Evolutionary conservation across 2,797 vertebrate genomes (phyloP).

Genomic region (Sphaeramia orbicularis): DNA sequence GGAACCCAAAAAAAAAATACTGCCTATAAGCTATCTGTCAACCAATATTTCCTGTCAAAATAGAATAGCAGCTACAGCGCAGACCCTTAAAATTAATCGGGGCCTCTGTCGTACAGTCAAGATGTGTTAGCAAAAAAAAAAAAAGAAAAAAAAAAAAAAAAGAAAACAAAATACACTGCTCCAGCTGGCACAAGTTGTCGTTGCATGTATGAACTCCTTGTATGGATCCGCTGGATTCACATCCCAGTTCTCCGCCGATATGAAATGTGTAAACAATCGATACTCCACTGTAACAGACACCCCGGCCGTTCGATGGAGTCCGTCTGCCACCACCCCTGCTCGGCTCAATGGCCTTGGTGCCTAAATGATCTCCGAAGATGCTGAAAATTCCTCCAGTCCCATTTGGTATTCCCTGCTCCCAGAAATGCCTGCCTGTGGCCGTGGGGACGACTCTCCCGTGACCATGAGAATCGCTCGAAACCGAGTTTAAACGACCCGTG

Average conservation of each 20-base stretch:
- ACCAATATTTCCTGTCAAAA: slow-evolving; percentile 39
- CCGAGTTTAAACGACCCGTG: slow-evolving; percentile 55
- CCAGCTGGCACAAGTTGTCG: slow-evolving; percentile 56
- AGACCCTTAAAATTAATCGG: slow-evolving; percentile 49
- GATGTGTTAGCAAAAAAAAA: slow-evolving; percentile 48
- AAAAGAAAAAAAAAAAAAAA: slow-evolving; percentile 1
- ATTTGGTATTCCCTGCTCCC: slow-evolving; percentile 67
- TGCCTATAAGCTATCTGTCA: slow-evolving; percentile 20
- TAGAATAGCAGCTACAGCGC: slow-evolving; percentile 45
- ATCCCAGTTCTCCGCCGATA: slow-evolving; percentile 58
- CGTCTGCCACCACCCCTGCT: slow-evolving; percentile 63
- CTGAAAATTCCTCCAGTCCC: slow-evolving; percentile 75
- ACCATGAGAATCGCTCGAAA: slow-evolving; percentile 65
- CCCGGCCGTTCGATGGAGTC: slow-evolving; percentile 61
- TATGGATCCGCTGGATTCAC: slow-evolving; percentile 60
- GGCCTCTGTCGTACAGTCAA: slow-evolving; percentile 64
- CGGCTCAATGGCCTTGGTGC: slow-evolving; percentile 55
- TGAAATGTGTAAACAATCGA: slow-evolving; percentile 60
- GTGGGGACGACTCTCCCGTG: slow-evolving; percentile 70
- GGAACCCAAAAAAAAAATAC: slow-evolving; percentile 14
- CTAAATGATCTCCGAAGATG: slow-evolving; percentile 72
- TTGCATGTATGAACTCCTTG: slow-evolving; percentile 62
- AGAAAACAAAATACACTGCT: slow-evolving; percentile 61
- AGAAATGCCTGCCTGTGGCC: slow-evolving; percentile 63
- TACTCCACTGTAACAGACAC: slow-evolving; percentile 54